A percentile compares a stretch with the other conserved stretches of the same genome.
phyloP scores from a whole-genome alignment of 2,797 vertebrate species.

The Diglossa cyanea region DNA sequence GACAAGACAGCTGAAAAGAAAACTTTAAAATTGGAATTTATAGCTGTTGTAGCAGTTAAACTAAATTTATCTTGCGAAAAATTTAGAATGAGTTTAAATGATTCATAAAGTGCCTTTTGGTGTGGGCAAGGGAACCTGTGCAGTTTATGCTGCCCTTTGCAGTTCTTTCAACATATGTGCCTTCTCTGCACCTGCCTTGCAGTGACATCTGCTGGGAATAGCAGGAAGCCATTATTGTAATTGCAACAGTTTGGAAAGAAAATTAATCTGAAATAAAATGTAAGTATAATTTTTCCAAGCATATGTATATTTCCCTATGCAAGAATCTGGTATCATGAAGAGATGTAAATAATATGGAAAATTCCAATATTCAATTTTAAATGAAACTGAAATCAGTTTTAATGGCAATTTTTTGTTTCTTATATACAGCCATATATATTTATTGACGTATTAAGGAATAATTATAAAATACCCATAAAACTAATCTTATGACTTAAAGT shows the following conservation, averaged over 20 bases:
- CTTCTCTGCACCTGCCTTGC: not conserved
- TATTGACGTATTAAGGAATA: not conserved
- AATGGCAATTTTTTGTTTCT: not conserved
- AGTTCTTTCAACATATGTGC: rapidly evolving
- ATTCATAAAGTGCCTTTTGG: not conserved
- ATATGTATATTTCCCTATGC: not conserved
- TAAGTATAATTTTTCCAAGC: not conserved
- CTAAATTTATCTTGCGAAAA: not conserved
- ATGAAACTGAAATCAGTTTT: not conserved
- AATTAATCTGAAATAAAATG: not conserved
- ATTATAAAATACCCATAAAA: not conserved
- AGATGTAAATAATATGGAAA: not conserved
- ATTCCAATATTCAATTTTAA: not conserved
- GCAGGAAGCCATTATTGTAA: not conserved
- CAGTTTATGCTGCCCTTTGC: not conserved
- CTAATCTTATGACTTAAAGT: not conserved
- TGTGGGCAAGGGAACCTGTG: not conserved
- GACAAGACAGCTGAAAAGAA: not conserved
- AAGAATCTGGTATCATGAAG: not conserved
- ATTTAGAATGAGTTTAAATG: not conserved
- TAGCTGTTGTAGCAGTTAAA: not conserved
- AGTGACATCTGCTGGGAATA: conserved; percentile 46
- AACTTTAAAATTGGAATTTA: not conserved
- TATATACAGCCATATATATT: not conserved
- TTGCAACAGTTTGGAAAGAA: not conserved